Evolutionary conservation across 2,113 vertebrate genomes (phyloP).

Genomic region (Mesitornis unicolor): DNA sequence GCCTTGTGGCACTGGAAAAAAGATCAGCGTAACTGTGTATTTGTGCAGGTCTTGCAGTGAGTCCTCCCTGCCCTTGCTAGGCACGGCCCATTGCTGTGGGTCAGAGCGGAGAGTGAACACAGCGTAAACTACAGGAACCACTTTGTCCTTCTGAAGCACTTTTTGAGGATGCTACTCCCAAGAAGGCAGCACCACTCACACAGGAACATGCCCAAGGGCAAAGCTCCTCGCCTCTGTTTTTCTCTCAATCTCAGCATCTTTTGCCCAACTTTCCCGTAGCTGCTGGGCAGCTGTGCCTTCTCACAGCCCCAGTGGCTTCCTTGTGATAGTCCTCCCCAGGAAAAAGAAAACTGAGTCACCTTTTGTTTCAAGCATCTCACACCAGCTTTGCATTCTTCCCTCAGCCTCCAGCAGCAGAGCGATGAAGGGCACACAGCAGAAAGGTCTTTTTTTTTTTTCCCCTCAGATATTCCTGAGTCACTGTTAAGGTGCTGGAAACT

Average conservation of each 20-base stretch:
- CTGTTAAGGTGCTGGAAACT: background rate
- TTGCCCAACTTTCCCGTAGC: background rate
- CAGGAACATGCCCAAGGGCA: fast-evolving
- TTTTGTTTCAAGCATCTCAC: background rate
- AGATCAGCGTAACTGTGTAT: background rate
- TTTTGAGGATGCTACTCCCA: background rate
- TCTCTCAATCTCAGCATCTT: background rate
- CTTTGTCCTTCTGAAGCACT: fast-evolving
- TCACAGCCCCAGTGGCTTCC: fast-evolving
- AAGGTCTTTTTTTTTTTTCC: background rate
- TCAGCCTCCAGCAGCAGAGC: background rate
- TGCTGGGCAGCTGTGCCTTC: background rate
- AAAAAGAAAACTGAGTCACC: background rate
- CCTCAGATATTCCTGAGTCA: background rate
- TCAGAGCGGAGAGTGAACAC: fast-evolving
- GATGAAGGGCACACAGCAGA: fast-evolving
- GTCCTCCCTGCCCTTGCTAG: background rate
- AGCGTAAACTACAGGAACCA: fast-evolving
- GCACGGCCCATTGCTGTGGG: fast-evolving
- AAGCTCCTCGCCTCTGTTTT: background rate
- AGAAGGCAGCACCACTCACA: background rate
- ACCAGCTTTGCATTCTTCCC: background rate
- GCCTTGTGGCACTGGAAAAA: background rate
- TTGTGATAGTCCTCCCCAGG: fast-evolving
- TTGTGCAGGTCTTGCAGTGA: background rate